These are phyloP conservation scores for Eumerus sabulonum DNA, from an alignment of 2,888 invertebrate genomes.

Conservation along the genomic window DNA sequence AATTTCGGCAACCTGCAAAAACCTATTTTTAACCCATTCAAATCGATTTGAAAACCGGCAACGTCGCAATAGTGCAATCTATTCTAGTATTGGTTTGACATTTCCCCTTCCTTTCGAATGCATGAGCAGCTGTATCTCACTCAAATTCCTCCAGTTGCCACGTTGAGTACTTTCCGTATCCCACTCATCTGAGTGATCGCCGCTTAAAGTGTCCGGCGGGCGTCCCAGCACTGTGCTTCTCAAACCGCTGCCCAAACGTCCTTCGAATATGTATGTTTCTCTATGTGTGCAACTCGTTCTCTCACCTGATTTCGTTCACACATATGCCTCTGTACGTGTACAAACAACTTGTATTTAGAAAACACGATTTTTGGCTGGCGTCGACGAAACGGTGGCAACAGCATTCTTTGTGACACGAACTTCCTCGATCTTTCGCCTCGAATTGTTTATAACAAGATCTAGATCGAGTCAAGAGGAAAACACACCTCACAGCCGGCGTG, in stretches of 20 bases:
- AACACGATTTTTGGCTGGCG: slow-evolving; percentile 42
- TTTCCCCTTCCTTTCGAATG: slow-evolving; percentile 15
- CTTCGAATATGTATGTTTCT: slow-evolving; percentile 8
- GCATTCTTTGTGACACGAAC: not conserved
- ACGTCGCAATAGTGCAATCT: slow-evolving; percentile 45
- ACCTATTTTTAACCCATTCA: slow-evolving; percentile 31
- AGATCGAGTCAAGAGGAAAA: slow-evolving; percentile 14
- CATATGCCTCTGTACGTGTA: too few species aligned
- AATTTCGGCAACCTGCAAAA: slow-evolving; percentile 44
- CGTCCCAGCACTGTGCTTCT: slow-evolving; percentile 19
- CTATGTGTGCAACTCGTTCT: not conserved
- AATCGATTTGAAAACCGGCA: slow-evolving; percentile 37
- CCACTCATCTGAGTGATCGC: slow-evolving; percentile 21
- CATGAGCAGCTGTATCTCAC: slow-evolving; percentile 12
- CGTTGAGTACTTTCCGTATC: too few species aligned
- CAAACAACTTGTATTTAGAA: slow-evolving; percentile 17
- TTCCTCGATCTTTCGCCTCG: slow-evolving; percentile 41
- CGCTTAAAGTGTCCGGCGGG: slow-evolving; percentile 52
- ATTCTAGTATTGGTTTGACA: too few species aligned
- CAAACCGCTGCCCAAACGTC: slow-evolving; percentile 4
- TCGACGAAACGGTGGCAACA: slow-evolving; percentile 34
- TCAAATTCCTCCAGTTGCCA: slow-evolving; percentile 28
- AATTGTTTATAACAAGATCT: slow-evolving; percentile 26
- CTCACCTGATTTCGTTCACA: slow-evolving; percentile 27
- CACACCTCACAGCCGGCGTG: slow-evolving; percentile 1